These are phyloP conservation scores for Gambusia affinis DNA, from an alignment of 2,113 vertebrate genomes.

Conservation along the genomic window DNA sequence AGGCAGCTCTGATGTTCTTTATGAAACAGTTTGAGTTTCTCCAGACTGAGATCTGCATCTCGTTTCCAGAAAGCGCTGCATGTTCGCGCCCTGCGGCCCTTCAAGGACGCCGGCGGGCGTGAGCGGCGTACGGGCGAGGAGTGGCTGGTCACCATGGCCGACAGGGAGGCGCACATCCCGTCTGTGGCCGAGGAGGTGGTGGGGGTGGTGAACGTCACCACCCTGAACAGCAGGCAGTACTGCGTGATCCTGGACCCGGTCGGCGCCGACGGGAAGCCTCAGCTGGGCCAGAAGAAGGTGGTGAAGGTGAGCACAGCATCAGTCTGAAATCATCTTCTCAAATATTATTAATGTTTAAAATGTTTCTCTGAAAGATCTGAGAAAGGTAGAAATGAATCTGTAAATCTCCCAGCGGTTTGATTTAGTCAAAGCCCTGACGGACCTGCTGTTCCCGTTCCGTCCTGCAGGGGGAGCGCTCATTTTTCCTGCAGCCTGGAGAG, in stretches of 20 bases:
- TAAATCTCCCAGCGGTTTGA: no score
- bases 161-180: constrained; percentile 88
- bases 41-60: no score
- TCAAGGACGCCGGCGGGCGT: constrained; percentile 77
- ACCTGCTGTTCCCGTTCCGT: background rate
- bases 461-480: constrained; percentile 88
- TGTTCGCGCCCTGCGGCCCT: constrained; percentile 84
- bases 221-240: constrained; percentile 86
- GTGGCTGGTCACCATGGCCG: constrained; percentile 87
- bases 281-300: constrained; percentile 89
- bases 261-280: constrained; percentile 84
- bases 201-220: constrained; percentile 85
- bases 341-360: no score
- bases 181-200: constrained; percentile 89
- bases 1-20: background rate
- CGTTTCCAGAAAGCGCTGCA: constrained; percentile 85
- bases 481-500: constrained; percentile 90
- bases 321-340: no score
- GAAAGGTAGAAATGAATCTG: no score
- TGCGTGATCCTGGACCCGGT: constrained; percentile 88
- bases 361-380: no score
- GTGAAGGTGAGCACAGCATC: constrained; percentile 82
- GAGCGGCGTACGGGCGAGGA: constrained; percentile 87
- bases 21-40: no score
- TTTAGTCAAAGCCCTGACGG: background rate